Evolutionary conservation across 2,888 invertebrate species (phyloP), one percentile per base, ranked within the genome.

Genomic region (Clitarchus hookeri): DNA sequence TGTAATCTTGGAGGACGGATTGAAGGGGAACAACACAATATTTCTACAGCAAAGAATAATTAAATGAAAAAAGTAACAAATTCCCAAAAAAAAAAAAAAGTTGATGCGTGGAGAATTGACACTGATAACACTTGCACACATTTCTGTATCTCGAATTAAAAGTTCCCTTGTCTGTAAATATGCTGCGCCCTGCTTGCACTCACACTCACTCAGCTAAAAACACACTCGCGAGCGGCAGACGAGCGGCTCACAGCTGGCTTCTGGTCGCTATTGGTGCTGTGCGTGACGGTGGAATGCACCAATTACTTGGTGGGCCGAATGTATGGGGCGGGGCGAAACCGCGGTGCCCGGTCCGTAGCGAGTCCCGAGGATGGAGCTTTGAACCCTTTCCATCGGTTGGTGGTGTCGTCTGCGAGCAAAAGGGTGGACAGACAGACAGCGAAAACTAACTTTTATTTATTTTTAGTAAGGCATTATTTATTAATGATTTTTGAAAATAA

Each of bases 261-360:
- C 82, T 85, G 65, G 83, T 25, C 25, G 85, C 86, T 86, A 85
- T 84, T 84, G 86, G 84, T 86, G 90, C 90, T n/a, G 90, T 90
- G 25, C 91, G 91, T 87, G 90, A 88, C 26, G 89, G 88, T 89
- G 90, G 90, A 84, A 25, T 44, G 89, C 88, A 87, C 90, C 89
- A 83, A 88, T 93, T 93, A 93, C 92, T 93, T 93, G 90, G 92
- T 90, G 89, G 93, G 93, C 88, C 93, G 93, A 89, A 93, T 90
- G 91, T 94, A 94, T 87, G 94, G 94, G 89, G 93, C 93, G 89
- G 93, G 92, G 90, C 94, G 93, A 91, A 93, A 94, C 90, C 93
- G 93, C 91, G 93, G 91, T 88, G 93, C 92, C 36, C 88, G 88
- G 85, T 87, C 80, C 65, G 86, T 85, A 90, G 92, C 91, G 90